These are phyloP conservation scores for Lottia scabra DNA, from an alignment of 2,888 invertebrate genomes.

Conservation along the genomic window DNA sequence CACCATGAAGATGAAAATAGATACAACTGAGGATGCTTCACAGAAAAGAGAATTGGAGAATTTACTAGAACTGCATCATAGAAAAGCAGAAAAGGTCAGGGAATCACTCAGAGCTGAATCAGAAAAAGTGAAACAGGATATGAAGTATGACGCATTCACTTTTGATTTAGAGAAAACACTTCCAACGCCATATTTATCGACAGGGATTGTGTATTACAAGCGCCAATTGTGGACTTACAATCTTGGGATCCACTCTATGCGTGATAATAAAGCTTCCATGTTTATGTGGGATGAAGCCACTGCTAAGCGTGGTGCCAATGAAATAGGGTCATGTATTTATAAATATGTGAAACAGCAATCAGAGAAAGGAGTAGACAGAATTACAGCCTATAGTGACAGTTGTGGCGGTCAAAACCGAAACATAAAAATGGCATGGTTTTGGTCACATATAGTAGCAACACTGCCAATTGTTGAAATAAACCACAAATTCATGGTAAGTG, in stretches of 20 bases:
- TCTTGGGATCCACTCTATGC: not conserved
- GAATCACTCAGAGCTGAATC: not conserved
- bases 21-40: too few relatives aligned
- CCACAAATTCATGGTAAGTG: not conserved
- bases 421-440: not conserved
- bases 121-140: not conserved
- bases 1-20: not conserved
- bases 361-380: not conserved
- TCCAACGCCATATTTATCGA: not conserved
- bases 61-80: too few relatives aligned
- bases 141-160: not conserved
- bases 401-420: not conserved
- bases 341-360: not conserved
- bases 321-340: not conserved
- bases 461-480: not conserved
- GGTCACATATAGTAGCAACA: not conserved
- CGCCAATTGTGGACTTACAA: not conserved
- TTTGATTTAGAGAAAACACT: not conserved
- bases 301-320: not conserved
- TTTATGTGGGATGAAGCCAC: not conserved
- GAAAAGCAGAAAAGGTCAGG: too few relatives aligned
- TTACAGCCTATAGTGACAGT: not conserved
- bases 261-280: not conserved
- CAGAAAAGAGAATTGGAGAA: too few relatives aligned
- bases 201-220: not conserved